phyloP scores from a whole-genome alignment of 1,140 invertebrate genomes.

The Himalopsyche phryganea region DNA sequence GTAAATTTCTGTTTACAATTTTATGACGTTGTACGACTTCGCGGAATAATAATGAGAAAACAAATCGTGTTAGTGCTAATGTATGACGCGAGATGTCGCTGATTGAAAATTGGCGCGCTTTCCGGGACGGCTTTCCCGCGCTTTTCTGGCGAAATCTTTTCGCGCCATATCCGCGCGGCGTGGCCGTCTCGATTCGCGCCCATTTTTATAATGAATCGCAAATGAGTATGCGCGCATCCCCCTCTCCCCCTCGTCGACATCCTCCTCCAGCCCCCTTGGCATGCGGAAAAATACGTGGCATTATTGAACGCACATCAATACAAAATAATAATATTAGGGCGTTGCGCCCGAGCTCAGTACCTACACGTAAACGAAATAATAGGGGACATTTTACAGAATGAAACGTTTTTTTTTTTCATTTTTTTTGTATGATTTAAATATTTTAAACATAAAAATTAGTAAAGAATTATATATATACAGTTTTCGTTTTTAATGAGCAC shows the following conservation, averaged over 20 bases:
- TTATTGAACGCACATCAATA: constrained; percentile 35
- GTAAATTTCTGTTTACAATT: too few relatives aligned
- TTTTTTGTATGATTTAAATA: too few relatives aligned
- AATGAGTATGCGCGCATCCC: constrained; percentile 30
- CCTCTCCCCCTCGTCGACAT: constrained; percentile 9
- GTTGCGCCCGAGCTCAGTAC: background rate
- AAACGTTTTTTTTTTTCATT: too few relatives aligned
- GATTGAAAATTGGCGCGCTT: too few relatives aligned
- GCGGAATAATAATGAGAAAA: too few relatives aligned
- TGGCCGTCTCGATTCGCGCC: constrained; percentile 2
- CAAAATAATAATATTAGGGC: constrained; percentile 34
- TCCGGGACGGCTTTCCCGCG: background rate
- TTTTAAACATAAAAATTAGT: too few relatives aligned
- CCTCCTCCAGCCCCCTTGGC: constrained; percentile 11
- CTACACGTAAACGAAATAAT: constrained; percentile 24
- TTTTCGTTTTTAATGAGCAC: too few relatives aligned
- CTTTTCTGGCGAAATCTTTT: background rate
- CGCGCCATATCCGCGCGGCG: background rate
- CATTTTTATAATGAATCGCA: constrained; percentile 34
- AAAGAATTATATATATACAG: too few relatives aligned
- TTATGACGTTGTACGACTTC: too few relatives aligned
- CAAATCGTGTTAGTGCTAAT: too few relatives aligned
- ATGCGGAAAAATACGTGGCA: constrained; percentile 35
- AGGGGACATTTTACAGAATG: too few relatives aligned
- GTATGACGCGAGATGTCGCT: too few relatives aligned